These are phyloP conservation scores for Gobionotothen gibberifrons DNA, from an alignment of 2,797 vertebrate species.

Conservation along the genomic window DNA sequence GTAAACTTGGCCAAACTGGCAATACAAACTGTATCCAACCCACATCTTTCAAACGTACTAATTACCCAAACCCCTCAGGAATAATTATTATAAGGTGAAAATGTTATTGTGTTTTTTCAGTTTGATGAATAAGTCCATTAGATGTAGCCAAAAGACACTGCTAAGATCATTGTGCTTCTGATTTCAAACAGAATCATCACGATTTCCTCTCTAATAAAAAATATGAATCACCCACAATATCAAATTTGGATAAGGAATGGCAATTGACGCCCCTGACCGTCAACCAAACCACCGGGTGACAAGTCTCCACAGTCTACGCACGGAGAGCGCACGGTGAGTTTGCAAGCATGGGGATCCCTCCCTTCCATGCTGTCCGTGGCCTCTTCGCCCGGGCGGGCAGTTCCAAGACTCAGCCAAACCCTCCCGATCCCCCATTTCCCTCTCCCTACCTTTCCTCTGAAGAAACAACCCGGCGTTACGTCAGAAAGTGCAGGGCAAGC, in stretches of 20 bases:
- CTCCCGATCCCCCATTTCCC: conserved; percentile 61
- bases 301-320: conserved; percentile 64
- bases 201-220: conserved; percentile 16
- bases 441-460: conserved; percentile 78
- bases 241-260: conserved; percentile 11
- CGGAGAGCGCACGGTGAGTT: conserved; percentile 64
- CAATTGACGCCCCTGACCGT: conserved; percentile 42
- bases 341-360: conserved; percentile 60
- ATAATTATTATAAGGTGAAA: not conserved
- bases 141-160: not conserved
- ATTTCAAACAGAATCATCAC: conserved; percentile 16
- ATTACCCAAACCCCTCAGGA: not conserved
- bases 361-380: conserved; percentile 56
- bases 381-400: conserved; percentile 67
- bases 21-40: not conserved
- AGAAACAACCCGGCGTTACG: conserved; percentile 82
- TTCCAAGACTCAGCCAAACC: conserved; percentile 65
- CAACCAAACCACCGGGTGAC: conserved; percentile 47
- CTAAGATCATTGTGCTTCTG: not conserved
- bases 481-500: conserved; percentile 87
- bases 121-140: not conserved
- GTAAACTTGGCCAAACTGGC: conserved; percentile 12
- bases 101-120: not conserved
- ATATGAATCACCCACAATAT: conserved; percentile 27
- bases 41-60: not conserved